Conservation (phyloP, 2,888 invertebrate genomes). For the Rhagium mordax region DNA sequence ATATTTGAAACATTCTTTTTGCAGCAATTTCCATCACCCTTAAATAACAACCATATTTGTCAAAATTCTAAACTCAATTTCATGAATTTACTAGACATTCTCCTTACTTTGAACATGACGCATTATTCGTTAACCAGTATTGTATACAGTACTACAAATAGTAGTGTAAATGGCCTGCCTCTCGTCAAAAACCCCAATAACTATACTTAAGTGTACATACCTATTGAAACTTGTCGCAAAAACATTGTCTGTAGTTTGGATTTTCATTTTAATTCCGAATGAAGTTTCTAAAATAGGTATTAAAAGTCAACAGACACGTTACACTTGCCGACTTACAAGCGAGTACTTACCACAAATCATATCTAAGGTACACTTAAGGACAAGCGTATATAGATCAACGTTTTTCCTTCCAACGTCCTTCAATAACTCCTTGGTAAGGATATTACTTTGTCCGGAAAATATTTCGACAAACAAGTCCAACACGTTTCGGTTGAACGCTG, state of each 20-base stretch:
- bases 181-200: too few species aligned
- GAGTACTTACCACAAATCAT: slow-evolving; percentile 11
- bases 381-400: background rate
- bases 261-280: slow-evolving; percentile 35
- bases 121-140: too few species aligned
- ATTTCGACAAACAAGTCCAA: slow-evolving; percentile 76
- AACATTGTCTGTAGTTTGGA: slow-evolving; percentile 10
- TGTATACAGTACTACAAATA: too few species aligned
- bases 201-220: background rate
- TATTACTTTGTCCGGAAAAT: slow-evolving; percentile 74
- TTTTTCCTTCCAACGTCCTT: background rate
- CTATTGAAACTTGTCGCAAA: slow-evolving; percentile 17
- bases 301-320: background rate
- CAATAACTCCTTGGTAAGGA: slow-evolving; percentile 61
- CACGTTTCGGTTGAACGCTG: slow-evolving; percentile 77
- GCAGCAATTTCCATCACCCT: slow-evolving; percentile 37
- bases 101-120: too few species aligned
- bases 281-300: slow-evolving; percentile 33
- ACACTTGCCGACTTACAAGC: background rate
- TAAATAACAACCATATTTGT: background rate
- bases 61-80: background rate
- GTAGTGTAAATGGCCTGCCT: too few species aligned
- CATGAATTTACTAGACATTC: too few species aligned
- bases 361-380: background rate
- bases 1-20: slow-evolving; percentile 32